These are phyloP conservation scores for Charina bottae DNA, from an alignment of 2,113 vertebrate species.

Conservation along the genomic window DNA sequence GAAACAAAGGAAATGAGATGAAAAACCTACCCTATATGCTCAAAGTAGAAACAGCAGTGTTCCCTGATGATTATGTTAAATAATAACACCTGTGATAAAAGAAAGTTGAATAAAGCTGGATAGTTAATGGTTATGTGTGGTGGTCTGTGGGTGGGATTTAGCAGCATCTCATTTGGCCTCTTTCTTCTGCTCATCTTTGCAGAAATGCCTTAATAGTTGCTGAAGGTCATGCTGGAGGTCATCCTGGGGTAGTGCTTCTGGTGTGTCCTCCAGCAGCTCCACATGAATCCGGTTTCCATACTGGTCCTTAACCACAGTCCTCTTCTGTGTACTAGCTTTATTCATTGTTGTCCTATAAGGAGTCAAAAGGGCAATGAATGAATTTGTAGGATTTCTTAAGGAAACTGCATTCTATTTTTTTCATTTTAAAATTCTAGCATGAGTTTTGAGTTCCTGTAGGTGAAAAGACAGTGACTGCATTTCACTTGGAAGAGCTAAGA, in stretches of 20 bases:
- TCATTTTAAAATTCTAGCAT: conserved; percentile 4
- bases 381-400: neutral
- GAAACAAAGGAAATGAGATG: conserved; percentile 51
- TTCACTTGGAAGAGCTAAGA: neutral
- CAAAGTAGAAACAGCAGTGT: conserved; percentile 60
- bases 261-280: conserved; percentile 87
- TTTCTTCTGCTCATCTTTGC: conserved; percentile 74
- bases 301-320: conserved; percentile 91
- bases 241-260: conserved; percentile 81
- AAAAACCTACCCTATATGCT: conserved; percentile 62
- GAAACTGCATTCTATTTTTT: neutral
- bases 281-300: conserved; percentile 83
- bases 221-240: conserved; percentile 89
- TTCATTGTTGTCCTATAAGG: conserved; percentile 83
- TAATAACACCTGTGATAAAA: conserved; percentile 39
- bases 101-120: conserved; percentile 42
- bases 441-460: neutral
- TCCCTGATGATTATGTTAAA: conserved; percentile 49
- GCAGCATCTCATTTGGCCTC: conserved; percentile 73
- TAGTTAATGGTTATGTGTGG: conserved; percentile 48
- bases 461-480: neutral
- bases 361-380: neutral
- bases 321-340: conserved; percentile 90
- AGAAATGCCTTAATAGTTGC: conserved; percentile 87
- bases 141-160: conserved; percentile 68